These are phyloP conservation scores for Nesoenas mayeri DNA, from an alignment of 2,113 vertebrate species.

Conservation along the genomic window DNA sequence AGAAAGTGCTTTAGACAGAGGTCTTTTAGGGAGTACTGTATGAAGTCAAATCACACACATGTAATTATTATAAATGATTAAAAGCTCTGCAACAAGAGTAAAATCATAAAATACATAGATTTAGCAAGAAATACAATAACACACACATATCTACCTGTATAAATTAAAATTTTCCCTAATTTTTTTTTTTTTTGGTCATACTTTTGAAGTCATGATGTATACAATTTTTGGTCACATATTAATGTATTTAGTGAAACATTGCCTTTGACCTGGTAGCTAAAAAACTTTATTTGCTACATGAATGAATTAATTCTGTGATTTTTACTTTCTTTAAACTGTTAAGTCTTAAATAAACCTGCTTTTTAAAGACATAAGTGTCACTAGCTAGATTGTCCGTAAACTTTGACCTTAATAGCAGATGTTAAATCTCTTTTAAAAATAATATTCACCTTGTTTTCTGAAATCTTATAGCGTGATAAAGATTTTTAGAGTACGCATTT, in stretches of 20 bases:
- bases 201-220: neutral
- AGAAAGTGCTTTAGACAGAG: neutral
- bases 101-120: neutral
- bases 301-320: neutral
- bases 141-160: neutral
- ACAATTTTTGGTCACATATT: neutral
- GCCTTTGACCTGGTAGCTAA: neutral
- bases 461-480: neutral
- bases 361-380: neutral
- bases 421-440: neutral
- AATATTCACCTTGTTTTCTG: neutral
- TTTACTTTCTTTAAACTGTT: neutral
- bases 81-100: neutral
- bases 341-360: neutral
- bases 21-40: neutral
- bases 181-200: neutral
- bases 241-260: neutral
- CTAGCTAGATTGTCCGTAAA: neutral
- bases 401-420: neutral
- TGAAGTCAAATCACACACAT: neutral
- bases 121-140: neutral
- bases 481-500: neutral
- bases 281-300: neutral
- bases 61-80: neutral
- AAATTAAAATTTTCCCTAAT: neutral